Base-by-base conservation (phyloP, 2,113 vertebrate species). In the Festucalex cinctus region DNA sequence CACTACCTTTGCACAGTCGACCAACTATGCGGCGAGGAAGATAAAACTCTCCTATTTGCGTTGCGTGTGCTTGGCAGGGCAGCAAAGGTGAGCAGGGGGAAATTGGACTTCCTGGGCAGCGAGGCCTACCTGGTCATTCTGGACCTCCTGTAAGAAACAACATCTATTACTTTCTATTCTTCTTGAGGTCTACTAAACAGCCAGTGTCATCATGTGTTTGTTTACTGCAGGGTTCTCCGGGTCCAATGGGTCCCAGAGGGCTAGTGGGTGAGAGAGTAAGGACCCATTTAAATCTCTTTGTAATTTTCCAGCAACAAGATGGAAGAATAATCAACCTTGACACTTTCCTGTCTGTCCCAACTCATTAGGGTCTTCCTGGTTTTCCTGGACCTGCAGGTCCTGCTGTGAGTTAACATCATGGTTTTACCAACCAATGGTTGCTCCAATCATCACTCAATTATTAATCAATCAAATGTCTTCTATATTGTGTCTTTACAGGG, bases 81-180 rank as follows among this genome's bases (percentile, higher is more conserved):
- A 85, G 72, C 84, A 93, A 93, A 91, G 93, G 92, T 36, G 92
- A 92, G 48, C 72, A 84, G 62, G 93, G 93, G 3, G 91, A 93
- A 83, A 73, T 92, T 22, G 92, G 93, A 62, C 86, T 93, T 70
- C 91, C 92, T 20, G 93, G 93, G 77, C 93, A 91, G 71, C 88
- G 91, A 82, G 92, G 93, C 28, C 77, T 93, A 46, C 80, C 88
- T 4, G 93, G 92, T 44, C 78, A 88, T 74, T 82, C 84, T 66
- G 93, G 92, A 88, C 0, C 83, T 44, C 0, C 62, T 82, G 93
- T 93, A 88, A 66, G 89, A 81, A 70, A 70, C 59, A 69, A 35
- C 54, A 17, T 32, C 12, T 6, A 58, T 56, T 65, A n/a, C 63
- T 62, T 67, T 37, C 57, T 56, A 54, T 24, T 68, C 19, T 66